phyloP scores from a whole-genome alignment of 2,797 vertebrate species.

The Dromococcyx pavoninus region DNA sequence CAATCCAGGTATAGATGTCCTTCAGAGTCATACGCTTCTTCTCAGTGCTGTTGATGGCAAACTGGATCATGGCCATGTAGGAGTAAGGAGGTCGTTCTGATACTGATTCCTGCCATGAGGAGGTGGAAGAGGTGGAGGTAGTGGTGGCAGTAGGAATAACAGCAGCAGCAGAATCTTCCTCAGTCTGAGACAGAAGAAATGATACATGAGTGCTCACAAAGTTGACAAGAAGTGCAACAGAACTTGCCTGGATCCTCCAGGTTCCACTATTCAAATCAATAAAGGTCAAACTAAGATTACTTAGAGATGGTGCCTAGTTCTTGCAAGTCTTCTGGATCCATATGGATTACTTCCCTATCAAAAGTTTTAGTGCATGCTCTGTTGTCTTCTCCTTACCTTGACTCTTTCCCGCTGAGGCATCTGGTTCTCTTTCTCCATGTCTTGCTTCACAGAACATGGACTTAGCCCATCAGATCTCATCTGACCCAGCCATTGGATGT shows the following conservation, averaged over 20 bases:
- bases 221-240: not conserved
- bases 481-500: conserved; percentile 90
- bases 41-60: conserved; percentile 93
- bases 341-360: not conserved
- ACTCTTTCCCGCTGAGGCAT: conserved; percentile 33
- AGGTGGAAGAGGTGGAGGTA: not conserved
- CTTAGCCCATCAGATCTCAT: conserved; percentile 80
- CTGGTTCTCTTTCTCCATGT: conserved; percentile 81
- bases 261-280: not conserved
- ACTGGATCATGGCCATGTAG: conserved; percentile 99
- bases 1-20: conserved; percentile 96
- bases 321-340: not conserved
- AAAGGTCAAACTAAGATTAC: not conserved
- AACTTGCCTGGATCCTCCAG: not conserved
- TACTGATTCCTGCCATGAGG: conserved; percentile 68
- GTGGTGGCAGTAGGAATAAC: not conserved
- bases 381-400: conserved; percentile 63
- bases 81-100: conserved; percentile 92
- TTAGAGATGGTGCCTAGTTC: not conserved
- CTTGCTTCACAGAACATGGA: conserved; percentile 70
- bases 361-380: not conserved
- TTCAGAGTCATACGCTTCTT: conserved; percentile 91
- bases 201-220: not conserved
- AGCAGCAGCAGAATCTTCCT: conserved; percentile 35
- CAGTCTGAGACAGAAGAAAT: conserved; percentile 46